A percentile compares a stretch with the other conserved stretches of the same genome.
Evolutionary conservation across 1,140 invertebrate genomes (phyloP).

Genomic region (Drosophila ambigua): DNA sequence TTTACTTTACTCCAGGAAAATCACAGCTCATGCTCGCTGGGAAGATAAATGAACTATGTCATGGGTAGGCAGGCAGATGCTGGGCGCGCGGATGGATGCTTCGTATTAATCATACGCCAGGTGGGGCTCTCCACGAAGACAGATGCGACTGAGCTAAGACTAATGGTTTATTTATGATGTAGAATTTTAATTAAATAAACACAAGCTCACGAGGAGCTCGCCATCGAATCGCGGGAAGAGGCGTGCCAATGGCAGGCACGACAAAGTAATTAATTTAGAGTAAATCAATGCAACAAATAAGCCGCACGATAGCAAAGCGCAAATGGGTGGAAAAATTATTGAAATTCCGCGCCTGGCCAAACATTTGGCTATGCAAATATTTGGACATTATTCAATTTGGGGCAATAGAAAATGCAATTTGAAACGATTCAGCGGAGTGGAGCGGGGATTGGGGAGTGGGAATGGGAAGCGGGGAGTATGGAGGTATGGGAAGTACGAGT

Average conservation of each 20-base stretch:
- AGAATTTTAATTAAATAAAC: conserved; percentile 75
- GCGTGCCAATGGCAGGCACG: conserved; percentile 53
- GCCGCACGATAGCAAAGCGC: conserved; percentile 17
- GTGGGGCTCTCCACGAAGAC: conserved; percentile 22
- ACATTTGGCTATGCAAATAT: conserved; percentile 73
- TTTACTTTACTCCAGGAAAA: not conserved
- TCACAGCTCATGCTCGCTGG: not conserved
- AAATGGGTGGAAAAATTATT: conserved; percentile 26
- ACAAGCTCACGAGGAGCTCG: conserved; percentile 20
- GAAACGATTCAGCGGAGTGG: conserved; percentile 2
- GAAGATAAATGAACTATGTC: conserved; percentile 23
- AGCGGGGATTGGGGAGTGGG: not conserved
- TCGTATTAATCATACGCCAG: conserved; percentile 76
- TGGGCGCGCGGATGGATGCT: not conserved
- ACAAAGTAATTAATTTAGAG: conserved; percentile 76
- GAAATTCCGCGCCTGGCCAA: conserved; percentile 43
- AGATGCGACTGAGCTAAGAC: conserved; percentile 40
- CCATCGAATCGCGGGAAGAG: not conserved
- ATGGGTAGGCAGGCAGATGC: not conserved
- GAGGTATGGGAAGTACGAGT: not conserved
- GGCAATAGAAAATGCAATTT: conserved; percentile 42
- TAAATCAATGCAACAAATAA: conserved; percentile 57
- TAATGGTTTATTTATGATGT: conserved; percentile 77
- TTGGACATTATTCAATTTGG: conserved; percentile 60
- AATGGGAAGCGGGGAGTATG: not conserved